Conservation (phyloP, 1,140 invertebrate genomes). For the Dreissena polymorpha region DNA sequence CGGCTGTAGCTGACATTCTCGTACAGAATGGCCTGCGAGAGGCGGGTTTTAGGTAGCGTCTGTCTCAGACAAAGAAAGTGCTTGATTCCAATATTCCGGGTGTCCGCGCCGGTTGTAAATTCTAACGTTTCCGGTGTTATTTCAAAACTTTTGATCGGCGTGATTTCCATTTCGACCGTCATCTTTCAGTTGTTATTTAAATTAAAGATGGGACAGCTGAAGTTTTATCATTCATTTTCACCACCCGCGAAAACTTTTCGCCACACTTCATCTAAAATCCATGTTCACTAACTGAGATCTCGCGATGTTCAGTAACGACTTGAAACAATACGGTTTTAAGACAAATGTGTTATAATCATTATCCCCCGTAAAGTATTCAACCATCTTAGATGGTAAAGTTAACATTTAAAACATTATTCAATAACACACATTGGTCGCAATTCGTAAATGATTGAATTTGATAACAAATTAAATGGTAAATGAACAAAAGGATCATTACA, state of each 20-base stretch:
- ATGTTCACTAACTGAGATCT: too few relatives aligned
- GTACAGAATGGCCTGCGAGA: slow-evolving; percentile 54
- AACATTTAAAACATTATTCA: too few relatives aligned
- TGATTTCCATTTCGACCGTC: slow-evolving; percentile 40
- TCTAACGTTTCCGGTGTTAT: slow-evolving; percentile 47
- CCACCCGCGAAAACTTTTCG: too few relatives aligned
- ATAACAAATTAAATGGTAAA: too few relatives aligned
- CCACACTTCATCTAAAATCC: too few relatives aligned
- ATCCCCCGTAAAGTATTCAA: background rate
- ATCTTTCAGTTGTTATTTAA: background rate
- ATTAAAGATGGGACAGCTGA: too few relatives aligned
- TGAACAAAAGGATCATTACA: too few relatives aligned
- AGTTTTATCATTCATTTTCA: too few relatives aligned
- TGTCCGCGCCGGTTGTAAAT: slow-evolving; percentile 52
- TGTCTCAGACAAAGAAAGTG: slow-evolving; percentile 47
- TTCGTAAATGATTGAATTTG: too few relatives aligned
- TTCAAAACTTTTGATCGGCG: slow-evolving; percentile 48
- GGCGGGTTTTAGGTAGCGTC: slow-evolving; percentile 47
- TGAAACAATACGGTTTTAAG: background rate
- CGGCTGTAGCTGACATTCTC: slow-evolving; percentile 55
- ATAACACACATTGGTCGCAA: too few relatives aligned
- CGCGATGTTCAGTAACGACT: background rate
- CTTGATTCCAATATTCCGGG: slow-evolving; percentile 54
- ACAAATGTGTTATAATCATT: slow-evolving; percentile 5
- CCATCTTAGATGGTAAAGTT: too few relatives aligned